Percentiles rank a stretch among this genome's conserved stretches.
Conservation (phyloP, 2,888 invertebrate genomes). For the Iselma pallidipennis region DNA sequence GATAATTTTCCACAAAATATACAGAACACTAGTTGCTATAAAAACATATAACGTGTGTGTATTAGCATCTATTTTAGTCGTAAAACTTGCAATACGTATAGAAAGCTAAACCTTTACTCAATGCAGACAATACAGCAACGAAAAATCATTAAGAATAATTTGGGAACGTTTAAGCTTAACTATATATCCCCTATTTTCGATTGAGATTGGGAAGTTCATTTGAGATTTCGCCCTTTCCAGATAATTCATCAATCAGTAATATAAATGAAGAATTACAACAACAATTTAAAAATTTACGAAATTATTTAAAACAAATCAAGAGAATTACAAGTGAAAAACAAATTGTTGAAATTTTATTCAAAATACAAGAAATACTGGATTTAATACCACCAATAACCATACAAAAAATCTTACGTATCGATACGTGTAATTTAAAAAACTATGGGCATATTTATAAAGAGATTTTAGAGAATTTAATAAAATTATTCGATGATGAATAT, state of each 20-base stretch:
- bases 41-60: too few relatives aligned
- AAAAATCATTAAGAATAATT: too few relatives aligned
- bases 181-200: neutral
- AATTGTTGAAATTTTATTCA: conserved; percentile 44
- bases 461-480: conserved; percentile 59
- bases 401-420: conserved; percentile 65
- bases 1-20: too few relatives aligned
- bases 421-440: conserved; percentile 53
- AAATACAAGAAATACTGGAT: conserved; percentile 46
- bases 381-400: conserved; percentile 63
- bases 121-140: too few relatives aligned
- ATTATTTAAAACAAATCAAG: conserved; percentile 30
- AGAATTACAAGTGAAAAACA: conserved; percentile 51
- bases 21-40: too few relatives aligned
- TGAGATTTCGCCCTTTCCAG: conserved; percentile 53
- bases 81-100: too few relatives aligned
- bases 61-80: too few relatives aligned
- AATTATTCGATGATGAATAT: conserved; percentile 57
- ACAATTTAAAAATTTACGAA: conserved; percentile 10
- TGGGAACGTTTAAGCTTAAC: too few relatives aligned
- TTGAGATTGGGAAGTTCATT: conserved; percentile 51
- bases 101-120: too few relatives aligned
- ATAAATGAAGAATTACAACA: conserved; percentile 23
- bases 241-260: conserved; percentile 24
- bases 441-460: conserved; percentile 58